Evolutionary conservation across 2,797 vertebrate genomes (phyloP), one percentile per base, ranked within the genome.

Genomic region (Muscicapa comitata): DNA sequence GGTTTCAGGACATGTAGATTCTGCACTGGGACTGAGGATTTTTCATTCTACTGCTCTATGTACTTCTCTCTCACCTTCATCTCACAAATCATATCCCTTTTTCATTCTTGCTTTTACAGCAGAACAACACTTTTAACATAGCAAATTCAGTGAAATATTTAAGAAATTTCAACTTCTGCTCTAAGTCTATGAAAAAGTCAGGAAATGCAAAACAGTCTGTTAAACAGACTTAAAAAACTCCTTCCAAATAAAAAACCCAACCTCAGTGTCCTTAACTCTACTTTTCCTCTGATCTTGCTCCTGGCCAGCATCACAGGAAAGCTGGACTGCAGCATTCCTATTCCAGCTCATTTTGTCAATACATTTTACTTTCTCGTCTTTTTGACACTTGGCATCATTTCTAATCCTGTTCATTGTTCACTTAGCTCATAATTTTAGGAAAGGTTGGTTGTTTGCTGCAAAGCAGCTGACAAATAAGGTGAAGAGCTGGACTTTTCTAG

Each of bases 401-500:
- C 31, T 68, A 80, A 31, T 25, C 83, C 9, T 77, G 26, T 42
- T 88, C 24, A 57, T 7, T 65, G n/a, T 58, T 91, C 17, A 35
- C n/a, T 70, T 63, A 53, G 31, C 31, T 90, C 31, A 35, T n/a
- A 38, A 70, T 72, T 77, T 74, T 53, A 75, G 50, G 20, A 45
- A 82, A 70, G 6, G 19, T 33, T 73, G 11, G 5, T 54, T 83
- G 10, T 17, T 80, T 90, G 35, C 47, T 86, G 54, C 70, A 79
- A 72, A 14, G 37, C 15, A 90, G 38, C 43, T 85, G 48, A 35
- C 23, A 81, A 90, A 86, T 47, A 42, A 65, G 16, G 28, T 63
- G 76, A 71, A 77, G 68, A 91, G 20, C 26, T 74, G 35, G 7
- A 45, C 77, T 66, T 80, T 88, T 68, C 61, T 57, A 80, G 26